A percentile compares a stretch with the other conserved stretches of the same genome.
Evolutionary conservation across 2,888 invertebrate genomes (phyloP).

Genomic region (Gastrophysa polygoni): DNA sequence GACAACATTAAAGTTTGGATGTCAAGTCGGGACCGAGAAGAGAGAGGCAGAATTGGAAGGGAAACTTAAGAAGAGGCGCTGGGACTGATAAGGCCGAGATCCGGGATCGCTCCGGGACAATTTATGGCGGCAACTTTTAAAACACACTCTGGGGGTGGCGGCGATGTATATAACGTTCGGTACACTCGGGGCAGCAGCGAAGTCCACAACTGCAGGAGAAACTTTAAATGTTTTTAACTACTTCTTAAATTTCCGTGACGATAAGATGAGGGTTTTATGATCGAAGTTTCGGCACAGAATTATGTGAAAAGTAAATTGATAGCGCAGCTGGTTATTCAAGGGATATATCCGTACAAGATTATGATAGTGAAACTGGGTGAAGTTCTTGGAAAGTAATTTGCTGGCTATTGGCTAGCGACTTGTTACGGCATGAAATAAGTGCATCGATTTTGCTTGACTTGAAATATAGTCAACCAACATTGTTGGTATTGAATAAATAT

Average conservation of each 20-base stretch:
- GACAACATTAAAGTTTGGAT: constrained; percentile 30
- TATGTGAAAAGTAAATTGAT: constrained; percentile 38
- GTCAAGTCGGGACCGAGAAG: constrained; percentile 29
- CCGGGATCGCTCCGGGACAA: constrained; percentile 60
- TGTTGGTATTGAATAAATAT: no score
- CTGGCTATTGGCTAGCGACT: no score
- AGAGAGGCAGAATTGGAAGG: constrained; percentile 28
- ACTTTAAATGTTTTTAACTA: constrained; percentile 42
- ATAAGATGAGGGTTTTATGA: constrained; percentile 42
- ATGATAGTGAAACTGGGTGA: constrained; percentile 13
- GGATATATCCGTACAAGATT: not conserved
- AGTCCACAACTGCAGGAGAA: constrained; percentile 18
- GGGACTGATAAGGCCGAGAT: constrained; percentile 58
- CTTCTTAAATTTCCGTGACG: constrained; percentile 47
- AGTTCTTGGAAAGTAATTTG: no score
- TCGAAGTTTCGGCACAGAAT: constrained; percentile 34
- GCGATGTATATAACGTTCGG: constrained; percentile 57
- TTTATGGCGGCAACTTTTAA: constrained; percentile 61
- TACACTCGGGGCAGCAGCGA: constrained; percentile 46
- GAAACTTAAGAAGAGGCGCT: constrained; percentile 55
- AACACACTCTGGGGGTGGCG: constrained; percentile 57
- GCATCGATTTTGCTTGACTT: no score
- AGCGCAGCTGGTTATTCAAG: constrained; percentile 18
- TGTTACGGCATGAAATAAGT: no score
- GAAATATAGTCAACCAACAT: no score